Percentiles rank a stretch among this genome's conserved stretches.
These are phyloP conservation scores for Imbricaverruca yamaguchii DNA, from an alignment of 2,888 invertebrate species.

Conservation along the genomic window DNA sequence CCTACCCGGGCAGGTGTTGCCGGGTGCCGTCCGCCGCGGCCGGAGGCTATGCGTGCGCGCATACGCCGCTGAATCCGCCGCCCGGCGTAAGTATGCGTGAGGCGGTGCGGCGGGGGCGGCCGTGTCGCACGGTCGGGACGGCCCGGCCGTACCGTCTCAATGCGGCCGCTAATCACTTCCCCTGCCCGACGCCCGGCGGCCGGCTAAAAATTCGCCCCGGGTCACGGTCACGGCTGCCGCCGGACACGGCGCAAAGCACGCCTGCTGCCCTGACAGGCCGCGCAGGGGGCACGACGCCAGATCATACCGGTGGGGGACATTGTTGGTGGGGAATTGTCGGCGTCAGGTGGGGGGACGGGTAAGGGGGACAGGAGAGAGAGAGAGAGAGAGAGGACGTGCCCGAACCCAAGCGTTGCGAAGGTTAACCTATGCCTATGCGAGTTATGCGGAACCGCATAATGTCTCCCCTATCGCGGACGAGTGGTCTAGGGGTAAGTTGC, in stretches of 20 bases:
- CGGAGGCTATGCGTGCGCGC: neutral
- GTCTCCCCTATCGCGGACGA: too few species aligned
- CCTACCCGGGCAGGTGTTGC: too few species aligned
- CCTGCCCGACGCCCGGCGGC: neutral
- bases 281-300: too few species aligned
- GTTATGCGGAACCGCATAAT: too few species aligned
- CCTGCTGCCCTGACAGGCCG: neutral
- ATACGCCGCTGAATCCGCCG: neutral
- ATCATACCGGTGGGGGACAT: too few species aligned
- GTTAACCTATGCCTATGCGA: too few species aligned
- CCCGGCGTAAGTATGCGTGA: neutral
- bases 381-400: too few species aligned
- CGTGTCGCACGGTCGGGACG: neutral
- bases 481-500: too few species aligned
- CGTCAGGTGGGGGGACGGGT: too few species aligned
- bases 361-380: too few species aligned
- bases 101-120: neutral
- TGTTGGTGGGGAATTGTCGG: too few species aligned
- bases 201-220: neutral
- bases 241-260: conserved; percentile 22
- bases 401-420: too few species aligned
- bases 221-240: neutral
- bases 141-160: neutral
- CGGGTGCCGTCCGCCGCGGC: neutral
- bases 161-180: neutral